Percentiles rank a stretch among this genome's conserved stretches.
Conservation (phyloP, 2,797 vertebrate species). For the Hemibagrus guttatus region DNA sequence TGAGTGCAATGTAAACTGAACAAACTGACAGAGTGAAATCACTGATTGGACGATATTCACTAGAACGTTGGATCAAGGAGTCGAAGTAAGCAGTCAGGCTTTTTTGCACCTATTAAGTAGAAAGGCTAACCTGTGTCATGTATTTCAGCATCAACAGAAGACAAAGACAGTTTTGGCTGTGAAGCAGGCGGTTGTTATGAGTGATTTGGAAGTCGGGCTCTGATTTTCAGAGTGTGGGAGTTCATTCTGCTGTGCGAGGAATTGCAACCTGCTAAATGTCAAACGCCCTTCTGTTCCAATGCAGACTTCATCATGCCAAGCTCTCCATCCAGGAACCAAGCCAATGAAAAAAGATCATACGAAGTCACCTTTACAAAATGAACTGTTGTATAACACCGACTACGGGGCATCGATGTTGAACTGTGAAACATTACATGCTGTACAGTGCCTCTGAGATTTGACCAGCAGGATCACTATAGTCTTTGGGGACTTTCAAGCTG, state of each 20-base stretch:
- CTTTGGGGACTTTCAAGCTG: background rate
- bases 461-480: background rate
- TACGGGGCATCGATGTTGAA: background rate
- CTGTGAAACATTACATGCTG: background rate
- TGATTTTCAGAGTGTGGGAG: slow-evolving; percentile 73
- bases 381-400: background rate
- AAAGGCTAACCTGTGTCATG: slow-evolving; percentile 16
- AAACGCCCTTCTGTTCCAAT: slow-evolving; percentile 74
- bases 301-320: slow-evolving; percentile 63
- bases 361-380: slow-evolving; percentile 28
- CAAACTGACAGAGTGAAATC: background rate
- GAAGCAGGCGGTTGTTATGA: slow-evolving; percentile 52
- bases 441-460: background rate
- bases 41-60: background rate
- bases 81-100: background rate
- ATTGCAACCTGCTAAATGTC: slow-evolving; percentile 80
- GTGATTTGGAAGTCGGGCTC: slow-evolving; percentile 51
- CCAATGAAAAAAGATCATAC: slow-evolving; percentile 19
- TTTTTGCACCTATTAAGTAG: background rate
- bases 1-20: background rate
- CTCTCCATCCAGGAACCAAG: slow-evolving; percentile 20
- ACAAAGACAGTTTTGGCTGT: slow-evolving; percentile 41
- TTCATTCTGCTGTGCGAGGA: slow-evolving; percentile 77
- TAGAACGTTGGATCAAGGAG: background rate
- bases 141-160: slow-evolving; percentile 28